Evolutionary conservation across 1,140 invertebrate genomes (phyloP), one percentile per base, ranked within the genome.

Genomic region (Coboldia fuscipes): DNA sequence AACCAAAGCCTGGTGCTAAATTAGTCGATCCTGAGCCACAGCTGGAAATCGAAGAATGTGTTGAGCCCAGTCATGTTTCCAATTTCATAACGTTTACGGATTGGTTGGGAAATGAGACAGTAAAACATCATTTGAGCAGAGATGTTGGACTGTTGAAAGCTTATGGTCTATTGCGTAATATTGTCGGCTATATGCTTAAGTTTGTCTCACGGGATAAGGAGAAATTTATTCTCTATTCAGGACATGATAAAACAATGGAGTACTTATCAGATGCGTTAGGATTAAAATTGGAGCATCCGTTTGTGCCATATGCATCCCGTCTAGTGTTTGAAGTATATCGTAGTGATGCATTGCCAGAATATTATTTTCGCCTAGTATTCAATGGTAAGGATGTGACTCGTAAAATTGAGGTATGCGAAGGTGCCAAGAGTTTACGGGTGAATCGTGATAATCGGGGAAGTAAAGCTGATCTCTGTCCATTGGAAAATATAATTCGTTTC

Each of bases 381-480:
- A 89, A 93, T 50, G 89, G 89, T 0, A 68, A 70, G 38, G 84
- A 89, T 54, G 67, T 88, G 0, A 94, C 89, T 0, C 66, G 71
- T 45, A 66, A 72, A 38, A 62, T 88, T 14, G 66, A 65, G 30
- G 90, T 92, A 50, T 94, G 86, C 49, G 70, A 64, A 41, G 62
- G 62, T 28, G 54, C 61, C 0, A 61, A 66, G 40, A 57, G 51
- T 39, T 50, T 64, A 8, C 50, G 51, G 2, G 50, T 55, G 0
- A 62, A 51, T 27, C 53, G 56, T 29, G 42, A 56, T 21, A 52
- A 54, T 19, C 47, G 43, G n/a, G 60, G 55, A 4, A 60, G 58
- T 19, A 66, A 63, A 34, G 53, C 66, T 26, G 69, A 69, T 48
- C 50, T 84, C 0, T 86, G 81, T 54, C 74, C 77, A 10, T 78